Evolutionary conservation across 2,888 invertebrate species (phyloP).

Genomic region (Tetramorium bicarinatum): DNA sequence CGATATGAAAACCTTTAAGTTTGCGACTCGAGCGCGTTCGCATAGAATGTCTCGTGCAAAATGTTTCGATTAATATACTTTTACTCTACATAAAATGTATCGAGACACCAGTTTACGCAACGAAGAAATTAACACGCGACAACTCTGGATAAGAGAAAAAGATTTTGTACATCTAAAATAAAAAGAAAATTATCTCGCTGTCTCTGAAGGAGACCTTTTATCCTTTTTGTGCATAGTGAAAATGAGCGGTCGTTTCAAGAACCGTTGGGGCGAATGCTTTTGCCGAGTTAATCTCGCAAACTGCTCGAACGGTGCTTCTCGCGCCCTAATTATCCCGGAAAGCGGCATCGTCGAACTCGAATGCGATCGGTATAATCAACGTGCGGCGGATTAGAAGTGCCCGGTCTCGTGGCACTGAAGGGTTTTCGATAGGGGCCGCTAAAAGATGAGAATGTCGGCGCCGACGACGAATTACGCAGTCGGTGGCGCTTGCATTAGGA

Average conservation of each 20-base stretch:
- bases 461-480: conserved; percentile 56
- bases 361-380: conserved; percentile 50
- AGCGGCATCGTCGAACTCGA: conserved; percentile 45
- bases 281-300: conserved; percentile 49
- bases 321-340: conserved; percentile 50
- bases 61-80: conserved; percentile 9
- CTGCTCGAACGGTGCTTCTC: conserved; percentile 51
- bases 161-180: neutral
- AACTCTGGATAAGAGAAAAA: neutral
- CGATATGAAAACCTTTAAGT: conserved; percentile 16
- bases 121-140: neutral
- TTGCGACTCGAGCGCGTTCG: conserved; percentile 23
- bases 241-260: conserved; percentile 34
- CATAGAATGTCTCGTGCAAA: neutral
- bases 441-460: conserved; percentile 52
- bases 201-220: neutral
- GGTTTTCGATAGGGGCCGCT: conserved; percentile 37
- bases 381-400: conserved; percentile 48
- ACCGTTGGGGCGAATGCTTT: conserved; percentile 21
- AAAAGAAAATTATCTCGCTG: conserved; percentile 8
- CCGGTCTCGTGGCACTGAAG: conserved; percentile 10
- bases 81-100: too few relatives aligned
- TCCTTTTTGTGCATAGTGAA: neutral
- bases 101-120: neutral
- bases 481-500: conserved; percentile 57